Conservation (phyloP, 2,797 vertebrate species). For the Arvicola amphibius region DNA sequence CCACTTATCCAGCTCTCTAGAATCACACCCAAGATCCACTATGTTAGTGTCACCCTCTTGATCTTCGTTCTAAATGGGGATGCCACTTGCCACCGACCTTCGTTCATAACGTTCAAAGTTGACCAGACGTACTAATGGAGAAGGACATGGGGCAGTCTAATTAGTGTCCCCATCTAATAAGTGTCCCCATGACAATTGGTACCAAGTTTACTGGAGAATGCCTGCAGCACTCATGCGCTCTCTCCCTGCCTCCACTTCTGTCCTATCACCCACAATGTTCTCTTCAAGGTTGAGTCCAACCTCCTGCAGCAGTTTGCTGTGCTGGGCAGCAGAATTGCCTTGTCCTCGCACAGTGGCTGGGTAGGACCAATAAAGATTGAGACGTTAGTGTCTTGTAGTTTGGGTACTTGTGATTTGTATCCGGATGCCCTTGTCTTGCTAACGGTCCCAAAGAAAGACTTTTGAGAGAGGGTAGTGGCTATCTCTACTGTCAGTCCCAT, state of each 20-base stretch:
- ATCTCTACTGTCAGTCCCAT: not conserved
- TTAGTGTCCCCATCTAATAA: not conserved
- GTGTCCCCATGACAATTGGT: not conserved
- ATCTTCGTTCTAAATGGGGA: not conserved
- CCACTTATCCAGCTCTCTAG: not conserved
- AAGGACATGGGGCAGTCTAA: not conserved
- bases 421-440: not conserved
- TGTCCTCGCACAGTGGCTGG: not conserved
- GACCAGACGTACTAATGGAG: not conserved
- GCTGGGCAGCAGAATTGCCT: not conserved
- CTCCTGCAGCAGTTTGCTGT: not conserved
- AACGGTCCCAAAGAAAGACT: not conserved
- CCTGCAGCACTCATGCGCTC: not conserved
- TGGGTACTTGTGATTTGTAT: not conserved
- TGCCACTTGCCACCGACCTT: not conserved
- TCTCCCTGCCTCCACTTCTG: too few species aligned
- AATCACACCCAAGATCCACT: too few species aligned
- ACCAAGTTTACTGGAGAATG: not conserved
- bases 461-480: not conserved
- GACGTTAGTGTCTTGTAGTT: not conserved
- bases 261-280: not conserved
- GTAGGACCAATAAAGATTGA: not conserved
- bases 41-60: not conserved
- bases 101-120: not conserved
- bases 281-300: not conserved